These are phyloP conservation scores for Samia ricini DNA, from an alignment of 1,140 invertebrate genomes.

Conservation along the genomic window DNA sequence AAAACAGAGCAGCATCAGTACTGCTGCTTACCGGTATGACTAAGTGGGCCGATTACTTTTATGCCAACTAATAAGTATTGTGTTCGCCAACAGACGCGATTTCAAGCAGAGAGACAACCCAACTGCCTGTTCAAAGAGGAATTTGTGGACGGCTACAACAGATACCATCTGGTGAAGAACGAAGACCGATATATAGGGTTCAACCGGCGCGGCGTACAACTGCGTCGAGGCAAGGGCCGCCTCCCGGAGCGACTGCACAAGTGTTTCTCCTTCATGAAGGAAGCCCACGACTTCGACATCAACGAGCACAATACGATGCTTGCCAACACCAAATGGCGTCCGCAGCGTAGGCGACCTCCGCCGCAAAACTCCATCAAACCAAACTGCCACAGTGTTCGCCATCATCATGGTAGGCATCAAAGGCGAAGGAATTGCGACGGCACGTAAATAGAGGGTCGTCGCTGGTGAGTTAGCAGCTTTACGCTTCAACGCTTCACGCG, in stretches of 20 bases:
- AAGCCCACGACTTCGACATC: conserved; percentile 66
- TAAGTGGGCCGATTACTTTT: background rate
- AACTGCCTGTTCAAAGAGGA: conserved; percentile 71
- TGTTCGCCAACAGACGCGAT: conserved; percentile 46
- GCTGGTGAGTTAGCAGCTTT: conserved; percentile 54
- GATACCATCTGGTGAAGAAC: conserved; percentile 67
- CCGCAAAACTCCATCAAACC: conserved; percentile 59
- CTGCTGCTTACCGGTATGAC: too few relatives aligned
- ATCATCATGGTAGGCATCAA: conserved; percentile 63
- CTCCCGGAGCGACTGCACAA: conserved; percentile 50
- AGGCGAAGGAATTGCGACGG: conserved; percentile 67
- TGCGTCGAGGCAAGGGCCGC: conserved; percentile 53
- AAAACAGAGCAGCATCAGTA: too few relatives aligned
- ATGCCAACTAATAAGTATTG: background rate
- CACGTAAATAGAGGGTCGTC: conserved; percentile 45
- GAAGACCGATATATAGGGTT: conserved; percentile 69
- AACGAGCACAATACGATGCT: conserved; percentile 56
- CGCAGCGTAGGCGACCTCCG: conserved; percentile 60
- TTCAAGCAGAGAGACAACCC: conserved; percentile 67
- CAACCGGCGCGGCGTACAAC: conserved; percentile 60
- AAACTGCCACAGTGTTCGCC: conserved; percentile 56
- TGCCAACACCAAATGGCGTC: conserved; percentile 49
- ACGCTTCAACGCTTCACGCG: conserved; percentile 72
- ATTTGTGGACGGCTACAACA: conserved; percentile 70
- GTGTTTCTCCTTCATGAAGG: conserved; percentile 67